Percentiles rank a stretch among this genome's conserved stretches.
Evolutionary conservation across 2,888 invertebrate species (phyloP).

Genomic region (Spialia ferax): DNA sequence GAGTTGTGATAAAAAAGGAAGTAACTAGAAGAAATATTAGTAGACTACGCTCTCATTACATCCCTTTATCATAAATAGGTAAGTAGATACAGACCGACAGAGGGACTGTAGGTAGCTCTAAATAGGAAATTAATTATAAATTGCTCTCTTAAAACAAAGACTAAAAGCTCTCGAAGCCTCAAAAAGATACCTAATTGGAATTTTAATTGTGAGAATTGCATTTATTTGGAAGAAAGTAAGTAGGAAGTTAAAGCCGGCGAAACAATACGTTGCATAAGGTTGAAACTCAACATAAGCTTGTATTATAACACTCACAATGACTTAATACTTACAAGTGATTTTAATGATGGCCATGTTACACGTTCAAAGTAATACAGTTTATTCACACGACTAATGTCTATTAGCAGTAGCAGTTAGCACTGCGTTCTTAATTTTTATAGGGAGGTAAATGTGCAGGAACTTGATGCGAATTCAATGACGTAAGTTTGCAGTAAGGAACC

Average conservation of each 20-base stretch:
- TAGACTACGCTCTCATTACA: too few species aligned
- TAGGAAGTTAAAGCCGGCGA: constrained; percentile 10
- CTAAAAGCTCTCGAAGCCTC: neutral
- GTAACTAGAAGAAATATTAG: too few species aligned
- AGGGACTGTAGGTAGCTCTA: too few species aligned
- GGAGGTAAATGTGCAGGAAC: too few species aligned
- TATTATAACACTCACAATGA: constrained; percentile 24
- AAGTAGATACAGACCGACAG: too few species aligned
- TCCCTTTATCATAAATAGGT: too few species aligned
- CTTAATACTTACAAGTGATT: constrained; percentile 30
- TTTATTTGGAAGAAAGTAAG: constrained; percentile 24
- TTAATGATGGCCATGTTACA: constrained; percentile 25
- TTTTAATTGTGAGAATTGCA: constrained; percentile 25
- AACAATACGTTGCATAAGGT: constrained; percentile 34
- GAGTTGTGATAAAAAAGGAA: too few species aligned
- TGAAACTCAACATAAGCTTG: constrained; percentile 18
- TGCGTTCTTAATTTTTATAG: too few species aligned
- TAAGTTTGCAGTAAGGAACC: neutral
- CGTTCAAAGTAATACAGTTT: neutral
- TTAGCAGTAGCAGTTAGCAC: too few species aligned
- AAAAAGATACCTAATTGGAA: constrained; percentile 9
- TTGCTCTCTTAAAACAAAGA: neutral
- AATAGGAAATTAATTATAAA: too few species aligned
- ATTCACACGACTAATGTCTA: constrained; percentile 4
- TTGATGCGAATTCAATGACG: neutral